Evolutionary conservation across 2,797 vertebrate genomes (phyloP).

Genomic region (Alectoris magna): DNA sequence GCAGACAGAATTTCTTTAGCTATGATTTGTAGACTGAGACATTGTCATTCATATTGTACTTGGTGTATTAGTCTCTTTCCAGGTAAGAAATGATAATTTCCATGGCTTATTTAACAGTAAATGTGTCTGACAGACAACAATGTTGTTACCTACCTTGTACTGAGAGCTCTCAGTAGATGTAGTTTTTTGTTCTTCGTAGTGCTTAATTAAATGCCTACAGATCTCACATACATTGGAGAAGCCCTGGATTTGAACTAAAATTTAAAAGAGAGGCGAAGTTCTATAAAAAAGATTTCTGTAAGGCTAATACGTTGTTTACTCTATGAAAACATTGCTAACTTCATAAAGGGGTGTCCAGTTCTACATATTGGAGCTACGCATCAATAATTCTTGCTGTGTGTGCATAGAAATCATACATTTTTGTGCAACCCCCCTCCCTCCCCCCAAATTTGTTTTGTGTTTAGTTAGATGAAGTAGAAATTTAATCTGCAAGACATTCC

Average conservation of each 20-base stretch:
- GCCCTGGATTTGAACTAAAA: not conserved
- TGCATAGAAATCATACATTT: not conserved
- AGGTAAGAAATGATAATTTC: not conserved
- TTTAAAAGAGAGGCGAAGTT: not conserved
- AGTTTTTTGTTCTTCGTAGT: not conserved
- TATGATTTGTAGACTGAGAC: not conserved
- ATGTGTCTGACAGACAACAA: not conserved
- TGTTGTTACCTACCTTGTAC: not conserved
- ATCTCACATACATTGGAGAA: not conserved
- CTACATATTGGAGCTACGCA: rapidly evolving
- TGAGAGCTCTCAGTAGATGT: not conserved
- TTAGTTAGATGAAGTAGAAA: not conserved
- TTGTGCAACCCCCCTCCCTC: not conserved
- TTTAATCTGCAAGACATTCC: not conserved
- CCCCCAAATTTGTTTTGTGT: not conserved
- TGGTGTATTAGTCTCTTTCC: not conserved
- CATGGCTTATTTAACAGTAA: not conserved
- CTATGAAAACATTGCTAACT: not conserved
- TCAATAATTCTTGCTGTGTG: not conserved
- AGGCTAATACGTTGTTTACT: not conserved
- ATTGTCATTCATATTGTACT: not conserved
- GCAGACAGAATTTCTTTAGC: not conserved
- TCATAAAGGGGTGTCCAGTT: not conserved
- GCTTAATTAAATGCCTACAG: not conserved
- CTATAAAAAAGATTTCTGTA: not conserved